Base-by-base conservation (phyloP, 2,797 vertebrate species). In the Sebastiscus tertius region DNA sequence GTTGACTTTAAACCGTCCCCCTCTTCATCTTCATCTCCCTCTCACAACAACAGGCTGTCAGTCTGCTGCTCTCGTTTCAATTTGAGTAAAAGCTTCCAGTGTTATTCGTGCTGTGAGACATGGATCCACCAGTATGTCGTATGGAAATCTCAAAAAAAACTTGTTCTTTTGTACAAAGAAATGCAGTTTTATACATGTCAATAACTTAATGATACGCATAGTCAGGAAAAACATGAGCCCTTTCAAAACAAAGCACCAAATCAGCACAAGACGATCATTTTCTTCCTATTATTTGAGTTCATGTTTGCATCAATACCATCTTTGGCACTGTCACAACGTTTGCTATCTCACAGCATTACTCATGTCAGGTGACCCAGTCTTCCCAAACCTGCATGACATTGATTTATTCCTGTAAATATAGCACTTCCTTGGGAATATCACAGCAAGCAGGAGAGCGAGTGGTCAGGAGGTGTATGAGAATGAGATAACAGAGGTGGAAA, bases 351-450 rank as follows among this genome's bases (percentile, higher is more conserved):
- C 52, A 24, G 24, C 6, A 2, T 87, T 79, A 76, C 69, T 73
- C 39, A 75, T 62, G 84, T 77, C 75, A 82, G 72, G 83, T 88
- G 89, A 91, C 61, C 82, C 49, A 84, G 72, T 74, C 73, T 65
- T 83, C 52, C 79, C 68, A 73, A 81, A 81, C 33, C 52, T 10
- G 18, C 61, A 81, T 77, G 88, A 90, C 89, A 80, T 58, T 88
- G 88, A 93, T 93, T 89, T 90, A 92, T 90, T 60, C 42, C 16
- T 68, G 75, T 85, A 86, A 90, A 90, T 93, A 88, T 90, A 90
- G 78, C 89, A 91, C 92, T 92, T 93, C 90, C 88, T 78, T 11
- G 82, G 88, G 89, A 93, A 93, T 90, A 90, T 93, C 71, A 84
- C 82, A 70, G 87, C 70, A 79, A 75, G 80, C 72, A 62, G 87